These are phyloP conservation scores for Acrocyrtus sp. DNA, from an alignment of 2,888 invertebrate genomes.

Conservation along the genomic window DNA sequence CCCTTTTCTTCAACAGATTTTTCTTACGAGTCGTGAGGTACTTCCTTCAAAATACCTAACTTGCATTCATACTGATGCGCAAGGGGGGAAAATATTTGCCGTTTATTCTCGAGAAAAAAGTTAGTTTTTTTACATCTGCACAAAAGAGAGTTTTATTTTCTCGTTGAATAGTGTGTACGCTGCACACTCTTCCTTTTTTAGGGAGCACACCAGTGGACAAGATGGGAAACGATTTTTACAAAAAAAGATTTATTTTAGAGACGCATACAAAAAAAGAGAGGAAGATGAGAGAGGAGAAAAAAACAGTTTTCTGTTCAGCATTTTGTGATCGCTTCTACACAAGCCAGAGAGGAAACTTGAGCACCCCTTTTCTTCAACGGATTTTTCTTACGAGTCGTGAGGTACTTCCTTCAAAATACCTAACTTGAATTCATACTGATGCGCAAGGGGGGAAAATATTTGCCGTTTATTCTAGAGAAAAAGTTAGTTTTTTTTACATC, in stretches of 20 bases:
- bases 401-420: not conserved
- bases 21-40: not conserved
- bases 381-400: not conserved
- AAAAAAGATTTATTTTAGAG: not conserved
- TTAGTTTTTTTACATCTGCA: too few relatives aligned
- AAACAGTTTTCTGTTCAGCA: too few relatives aligned
- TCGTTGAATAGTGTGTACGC: too few relatives aligned
- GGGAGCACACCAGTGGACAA: too few relatives aligned
- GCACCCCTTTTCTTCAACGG: slow-evolving; percentile 29
- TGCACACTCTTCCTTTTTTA: too few relatives aligned
- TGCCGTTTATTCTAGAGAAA: slow-evolving; percentile 2
- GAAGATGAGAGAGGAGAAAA: not conserved
- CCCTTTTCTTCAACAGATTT: slow-evolving; percentile 24
- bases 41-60: not conserved
- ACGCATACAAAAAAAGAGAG: not conserved
- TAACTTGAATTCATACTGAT: not conserved
- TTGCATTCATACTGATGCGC: not conserved
- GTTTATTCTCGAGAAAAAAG: slow-evolving; percentile 8
- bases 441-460: not conserved
- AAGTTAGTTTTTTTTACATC: too few relatives aligned
- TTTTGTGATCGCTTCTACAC: slow-evolving; percentile 15
- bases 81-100: slow-evolving; percentile 3
- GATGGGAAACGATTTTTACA: too few relatives aligned
- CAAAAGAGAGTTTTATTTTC: too few relatives aligned
- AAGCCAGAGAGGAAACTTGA: too few relatives aligned